Percentiles rank a stretch among this genome's conserved stretches.
phyloP scores from a whole-genome alignment of 53 echinoderm and acorn worm species.

The Stichopus horrens region DNA sequence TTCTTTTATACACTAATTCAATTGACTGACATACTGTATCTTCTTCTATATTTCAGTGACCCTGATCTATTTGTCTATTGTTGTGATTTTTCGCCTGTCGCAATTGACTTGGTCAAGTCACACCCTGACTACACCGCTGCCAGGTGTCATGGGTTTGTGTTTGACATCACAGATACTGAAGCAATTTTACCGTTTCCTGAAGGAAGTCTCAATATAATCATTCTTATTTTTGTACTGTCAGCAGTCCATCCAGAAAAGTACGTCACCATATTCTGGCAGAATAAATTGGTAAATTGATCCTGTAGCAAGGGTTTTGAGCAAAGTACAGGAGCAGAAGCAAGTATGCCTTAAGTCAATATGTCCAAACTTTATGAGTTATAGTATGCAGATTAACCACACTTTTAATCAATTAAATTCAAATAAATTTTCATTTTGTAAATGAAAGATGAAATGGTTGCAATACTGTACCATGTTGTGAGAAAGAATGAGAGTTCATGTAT shows the following conservation, averaged over 20 bases:
- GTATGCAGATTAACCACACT: too few relatives aligned
- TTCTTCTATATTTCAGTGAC: constrained; percentile 60
- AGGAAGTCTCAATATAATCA: constrained; percentile 77
- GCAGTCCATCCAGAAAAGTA: constrained; percentile 93
- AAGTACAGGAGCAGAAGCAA: too few relatives aligned
- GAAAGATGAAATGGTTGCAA: too few relatives aligned
- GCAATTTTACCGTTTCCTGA: constrained; percentile 81
- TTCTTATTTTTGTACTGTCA: constrained; percentile 92
- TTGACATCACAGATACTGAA: constrained; percentile 70
- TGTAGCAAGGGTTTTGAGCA: too few relatives aligned
- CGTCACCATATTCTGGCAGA: not conserved
- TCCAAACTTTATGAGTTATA: too few relatives aligned
- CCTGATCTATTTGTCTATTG: constrained; percentile 89
- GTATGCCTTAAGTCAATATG: too few relatives aligned
- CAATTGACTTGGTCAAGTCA: constrained; percentile 83
- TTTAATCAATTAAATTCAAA: too few relatives aligned
- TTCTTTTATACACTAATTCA: not conserved
- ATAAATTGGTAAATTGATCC: too few relatives aligned
- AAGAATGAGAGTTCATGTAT: too few relatives aligned
- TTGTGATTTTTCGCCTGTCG: constrained; percentile 94
- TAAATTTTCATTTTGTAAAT: too few relatives aligned
- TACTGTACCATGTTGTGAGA: too few relatives aligned
- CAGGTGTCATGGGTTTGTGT: constrained; percentile 92
- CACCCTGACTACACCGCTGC: constrained; percentile 77
- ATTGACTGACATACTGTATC: not conserved